phyloP scores from a whole-genome alignment of 1,140 invertebrate species.

The Parapsyche elsis region DNA sequence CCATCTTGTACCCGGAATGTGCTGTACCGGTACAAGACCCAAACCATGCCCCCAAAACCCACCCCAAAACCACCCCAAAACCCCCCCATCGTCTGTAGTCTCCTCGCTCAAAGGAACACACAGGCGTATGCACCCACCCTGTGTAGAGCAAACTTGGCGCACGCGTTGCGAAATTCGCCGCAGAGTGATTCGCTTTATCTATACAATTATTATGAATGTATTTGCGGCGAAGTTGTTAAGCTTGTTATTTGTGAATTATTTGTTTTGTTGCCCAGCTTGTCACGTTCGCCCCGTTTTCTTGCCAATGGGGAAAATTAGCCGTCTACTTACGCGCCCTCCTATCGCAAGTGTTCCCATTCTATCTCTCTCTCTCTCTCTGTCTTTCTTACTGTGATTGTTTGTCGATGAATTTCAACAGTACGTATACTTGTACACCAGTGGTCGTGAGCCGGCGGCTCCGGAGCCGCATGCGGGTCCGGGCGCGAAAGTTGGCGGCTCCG shows the following conservation, averaged over 20 bases:
- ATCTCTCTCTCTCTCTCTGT: not conserved
- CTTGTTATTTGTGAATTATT: conserved; percentile 30
- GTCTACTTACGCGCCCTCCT: not conserved
- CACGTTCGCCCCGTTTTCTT: not conserved
- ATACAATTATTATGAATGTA: conserved; percentile 31
- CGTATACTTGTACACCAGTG: not conserved
- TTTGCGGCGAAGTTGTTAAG: conserved; percentile 21
- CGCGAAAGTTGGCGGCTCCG: too few species aligned
- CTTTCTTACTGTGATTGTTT: not conserved
- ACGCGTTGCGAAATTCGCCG: not conserved
- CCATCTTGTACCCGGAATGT: not conserved
- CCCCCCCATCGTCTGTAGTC: not conserved
- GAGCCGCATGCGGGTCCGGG: too few species aligned
- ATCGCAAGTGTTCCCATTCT: too few species aligned
- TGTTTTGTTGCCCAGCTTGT: conserved; percentile 21
- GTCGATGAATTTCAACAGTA: not conserved
- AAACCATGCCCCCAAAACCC: not conserved
- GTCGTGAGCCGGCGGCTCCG: too few species aligned
- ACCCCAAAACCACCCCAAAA: not conserved
- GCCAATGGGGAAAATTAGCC: conserved; percentile 15
- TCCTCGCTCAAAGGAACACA: not conserved
- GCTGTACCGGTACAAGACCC: not conserved
- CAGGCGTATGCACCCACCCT: not conserved
- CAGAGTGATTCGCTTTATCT: conserved; percentile 27
- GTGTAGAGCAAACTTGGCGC: conserved; percentile 11